A percentile compares a stretch with the other conserved stretches of the same genome.
phyloP scores from a whole-genome alignment of 2,888 invertebrate species.

The Carpatolechia fugitivella region DNA sequence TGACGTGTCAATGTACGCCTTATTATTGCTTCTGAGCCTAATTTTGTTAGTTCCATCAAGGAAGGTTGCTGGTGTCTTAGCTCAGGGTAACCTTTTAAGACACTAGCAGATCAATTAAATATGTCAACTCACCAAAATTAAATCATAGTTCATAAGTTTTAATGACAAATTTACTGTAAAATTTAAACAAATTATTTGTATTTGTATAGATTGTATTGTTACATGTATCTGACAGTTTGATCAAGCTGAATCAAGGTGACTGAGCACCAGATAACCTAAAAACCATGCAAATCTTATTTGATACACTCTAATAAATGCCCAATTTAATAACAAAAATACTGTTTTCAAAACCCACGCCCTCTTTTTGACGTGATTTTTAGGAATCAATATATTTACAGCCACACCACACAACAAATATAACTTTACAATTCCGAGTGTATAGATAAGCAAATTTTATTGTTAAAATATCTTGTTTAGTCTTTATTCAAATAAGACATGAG shows the following conservation, averaged over 20 bases:
- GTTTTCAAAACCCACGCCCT: constrained; percentile 31
- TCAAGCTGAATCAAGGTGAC: constrained; percentile 2
- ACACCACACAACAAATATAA: constrained; percentile 21
- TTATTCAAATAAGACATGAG: constrained; percentile 59
- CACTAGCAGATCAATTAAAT: too few species aligned
- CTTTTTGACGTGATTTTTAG: constrained; percentile 36
- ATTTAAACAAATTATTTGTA: too few species aligned
- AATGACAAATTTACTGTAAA: too few species aligned
- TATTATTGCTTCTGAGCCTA: too few species aligned
- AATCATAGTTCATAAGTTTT: too few species aligned
- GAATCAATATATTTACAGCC: constrained; percentile 25
- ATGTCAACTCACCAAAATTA: too few species aligned
- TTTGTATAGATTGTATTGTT: too few species aligned
- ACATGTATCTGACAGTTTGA: background rate
- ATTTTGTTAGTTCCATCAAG: too few species aligned
- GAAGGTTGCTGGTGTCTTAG: too few species aligned
- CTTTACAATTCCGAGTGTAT: constrained; percentile 27
- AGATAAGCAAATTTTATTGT: constrained; percentile 46
- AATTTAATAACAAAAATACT: constrained; percentile 8
- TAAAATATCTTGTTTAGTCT: constrained; percentile 35
- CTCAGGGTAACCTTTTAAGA: too few species aligned
- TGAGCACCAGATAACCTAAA: constrained; percentile 9
- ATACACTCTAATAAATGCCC: constrained; percentile 9
- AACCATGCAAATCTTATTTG: constrained; percentile 6
- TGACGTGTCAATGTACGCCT: too few species aligned